These are phyloP conservation scores for Ctenoplectra terminalis DNA, from an alignment of 1,140 invertebrate species.

Conservation along the genomic window DNA sequence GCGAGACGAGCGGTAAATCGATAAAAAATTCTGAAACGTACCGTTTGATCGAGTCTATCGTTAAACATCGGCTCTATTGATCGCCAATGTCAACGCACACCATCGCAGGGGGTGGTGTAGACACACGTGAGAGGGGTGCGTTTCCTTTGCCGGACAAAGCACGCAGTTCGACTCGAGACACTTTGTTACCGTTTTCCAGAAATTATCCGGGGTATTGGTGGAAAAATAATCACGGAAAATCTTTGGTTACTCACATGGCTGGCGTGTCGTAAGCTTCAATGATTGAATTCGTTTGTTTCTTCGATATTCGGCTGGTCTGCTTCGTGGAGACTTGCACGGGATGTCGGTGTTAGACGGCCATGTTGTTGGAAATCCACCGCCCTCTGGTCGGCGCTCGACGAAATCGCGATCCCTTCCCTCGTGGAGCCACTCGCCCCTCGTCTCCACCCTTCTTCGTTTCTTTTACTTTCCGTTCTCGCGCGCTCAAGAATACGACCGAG, in stretches of 20 bases:
- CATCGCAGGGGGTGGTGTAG: conserved; percentile 2
- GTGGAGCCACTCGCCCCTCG: conserved; percentile 42
- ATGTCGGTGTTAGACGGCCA: conserved; percentile 68
- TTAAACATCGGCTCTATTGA: conserved; percentile 73
- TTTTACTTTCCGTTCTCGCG: background rate
- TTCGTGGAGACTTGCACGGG: conserved; percentile 57
- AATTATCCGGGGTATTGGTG: accelerated
- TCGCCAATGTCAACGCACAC: conserved; percentile 66
- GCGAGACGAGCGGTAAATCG: background rate
- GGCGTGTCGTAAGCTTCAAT: no score
- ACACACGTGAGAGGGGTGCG: conserved; percentile 35
- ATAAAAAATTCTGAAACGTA: background rate
- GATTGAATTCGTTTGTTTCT: background rate
- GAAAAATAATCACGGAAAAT: background rate
- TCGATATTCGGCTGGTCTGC: conserved; percentile 33
- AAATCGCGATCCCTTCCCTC: conserved; percentile 55
- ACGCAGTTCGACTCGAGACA: conserved; percentile 16
- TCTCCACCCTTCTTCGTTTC: background rate
- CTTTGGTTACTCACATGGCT: conserved; percentile 41
- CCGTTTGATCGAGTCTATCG: conserved; percentile 29
- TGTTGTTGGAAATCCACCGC: conserved; percentile 65
- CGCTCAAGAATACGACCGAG: background rate
- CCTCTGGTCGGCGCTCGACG: conserved; percentile 56
- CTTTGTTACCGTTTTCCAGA: background rate
- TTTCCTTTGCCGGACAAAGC: conserved; percentile 34